Evolutionary conservation across 2,888 invertebrate genomes (phyloP), one percentile per base, ranked within the genome.

Genomic region (Salticus scenicus): DNA sequence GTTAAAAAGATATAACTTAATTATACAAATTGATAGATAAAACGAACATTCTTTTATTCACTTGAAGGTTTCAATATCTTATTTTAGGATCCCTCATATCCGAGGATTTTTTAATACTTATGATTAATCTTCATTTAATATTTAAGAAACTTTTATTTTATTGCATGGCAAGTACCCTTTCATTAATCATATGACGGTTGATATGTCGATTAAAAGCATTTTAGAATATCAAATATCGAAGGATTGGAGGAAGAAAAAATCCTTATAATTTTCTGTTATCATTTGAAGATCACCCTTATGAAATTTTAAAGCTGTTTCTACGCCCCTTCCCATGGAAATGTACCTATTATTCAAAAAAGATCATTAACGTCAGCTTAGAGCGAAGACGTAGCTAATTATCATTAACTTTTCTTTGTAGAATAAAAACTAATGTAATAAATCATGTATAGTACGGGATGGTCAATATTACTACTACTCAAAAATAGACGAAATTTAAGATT

Each of bases 291-390:
- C 82, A 77, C 72, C 77, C 28, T 51, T 57, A 84, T 84, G 77
- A 77, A 84, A 84, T 84, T 78, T 84, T 77, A 84, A 73, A 77
- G 77, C 77, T 84, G 77, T 78, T 73, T 84, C 77, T 24, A 57
- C 83, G 77, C 77, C 73, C 69, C 8, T 4, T 41, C 33, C 70
- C 67, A 76, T n/a, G n/a, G 66, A 76, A 71, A 76, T 47, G 66
- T 71, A 51, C 82, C 82, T 76, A 83, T 84, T 84, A 84, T 77
- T 84, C 77, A 84, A 72, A 27, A 73, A 73, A 57, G 63, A 69
- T 84, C 83, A 84, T 84, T 84, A 84, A 84, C 83, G 83, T 84
- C 83, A 84, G 10, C 51, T 67, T 51, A 51, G 83, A 78, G 73
- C 73, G 77, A 72, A 28, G 72, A 73, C 83, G 77, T 69, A 73